phyloP scores from a whole-genome alignment of 2,888 invertebrate genomes.

The Eucera pruinosa region DNA sequence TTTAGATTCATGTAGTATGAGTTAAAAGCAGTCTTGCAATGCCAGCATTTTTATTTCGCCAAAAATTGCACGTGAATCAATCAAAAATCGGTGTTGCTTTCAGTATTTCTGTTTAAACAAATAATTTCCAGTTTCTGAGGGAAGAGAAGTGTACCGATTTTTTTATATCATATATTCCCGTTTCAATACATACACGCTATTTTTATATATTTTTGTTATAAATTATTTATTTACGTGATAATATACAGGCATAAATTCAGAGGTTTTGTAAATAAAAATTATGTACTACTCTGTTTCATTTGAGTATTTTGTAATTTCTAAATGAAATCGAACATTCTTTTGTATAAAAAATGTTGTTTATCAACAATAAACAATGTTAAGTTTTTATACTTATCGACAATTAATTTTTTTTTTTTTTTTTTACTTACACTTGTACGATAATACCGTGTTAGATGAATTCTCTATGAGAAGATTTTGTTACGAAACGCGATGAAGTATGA shows the following conservation, averaged over 20 bases:
- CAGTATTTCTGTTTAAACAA: constrained; percentile 44
- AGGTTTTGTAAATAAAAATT: constrained; percentile 17
- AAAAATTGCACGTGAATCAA: too few species aligned
- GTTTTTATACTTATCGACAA: background rate
- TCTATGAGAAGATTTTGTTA: too few species aligned
- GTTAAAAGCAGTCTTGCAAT: constrained; percentile 37
- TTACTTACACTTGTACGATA: constrained; percentile 9
- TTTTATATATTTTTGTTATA: constrained; percentile 43
- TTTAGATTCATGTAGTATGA: background rate
- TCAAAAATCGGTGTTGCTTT: too few species aligned
- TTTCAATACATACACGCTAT: constrained; percentile 15
- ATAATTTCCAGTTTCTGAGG: constrained; percentile 76
- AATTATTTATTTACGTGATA: constrained; percentile 21
- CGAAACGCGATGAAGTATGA: too few species aligned
- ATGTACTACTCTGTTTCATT: constrained; percentile 9
- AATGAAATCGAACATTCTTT: constrained; percentile 6
- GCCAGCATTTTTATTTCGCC: constrained; percentile 23
- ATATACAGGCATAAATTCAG: constrained; percentile 8
- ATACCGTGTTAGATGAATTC: constrained; percentile 12
- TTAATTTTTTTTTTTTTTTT: constrained; percentile 4
- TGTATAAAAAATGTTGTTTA: constrained; percentile 37
- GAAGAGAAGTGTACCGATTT: constrained; percentile 60
- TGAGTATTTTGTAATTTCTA: constrained; percentile 17
- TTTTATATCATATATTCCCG: constrained; percentile 9
- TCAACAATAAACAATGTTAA: constrained; percentile 23